Evolutionary conservation across 2,888 invertebrate genomes (phyloP).

Genomic region (Synanthedon vespiformis): DNA sequence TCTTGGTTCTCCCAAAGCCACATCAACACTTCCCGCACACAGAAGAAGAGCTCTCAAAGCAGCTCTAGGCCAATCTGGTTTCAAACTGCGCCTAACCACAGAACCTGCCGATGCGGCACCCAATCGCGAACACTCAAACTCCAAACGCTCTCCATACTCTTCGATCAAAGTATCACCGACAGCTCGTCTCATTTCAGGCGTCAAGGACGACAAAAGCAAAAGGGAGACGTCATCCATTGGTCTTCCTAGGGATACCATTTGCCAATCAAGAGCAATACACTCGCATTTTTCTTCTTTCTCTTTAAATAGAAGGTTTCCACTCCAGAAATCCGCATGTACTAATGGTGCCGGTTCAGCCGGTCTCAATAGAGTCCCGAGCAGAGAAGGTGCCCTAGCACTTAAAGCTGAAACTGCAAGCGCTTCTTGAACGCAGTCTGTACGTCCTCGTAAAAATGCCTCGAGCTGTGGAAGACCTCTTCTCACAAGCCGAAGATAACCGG

Average conservation of each 20-base stretch:
- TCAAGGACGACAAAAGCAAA: constrained; percentile 78
- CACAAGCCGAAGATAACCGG: constrained; percentile 83
- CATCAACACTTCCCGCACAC: constrained; percentile 85
- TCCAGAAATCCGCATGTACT: constrained; percentile 88
- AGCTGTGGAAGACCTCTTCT: constrained; percentile 82
- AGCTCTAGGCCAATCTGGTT: constrained; percentile 74
- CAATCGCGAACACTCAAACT: constrained; percentile 69
- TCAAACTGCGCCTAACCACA: constrained; percentile 60
- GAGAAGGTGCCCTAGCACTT: constrained; percentile 76
- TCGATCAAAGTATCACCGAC: constrained; percentile 75
- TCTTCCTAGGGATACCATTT: constrained; percentile 83
- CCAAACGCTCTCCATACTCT: constrained; percentile 76
- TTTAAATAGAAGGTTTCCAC: constrained; percentile 80
- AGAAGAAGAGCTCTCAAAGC: constrained; percentile 80
- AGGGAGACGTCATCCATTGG: constrained; percentile 85
- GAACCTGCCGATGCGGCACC: constrained; percentile 71
- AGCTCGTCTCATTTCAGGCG: constrained; percentile 76
- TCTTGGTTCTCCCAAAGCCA: constrained; percentile 80
- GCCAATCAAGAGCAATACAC: constrained; percentile 84
- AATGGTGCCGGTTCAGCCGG: constrained; percentile 82
- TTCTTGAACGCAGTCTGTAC: constrained; percentile 73
- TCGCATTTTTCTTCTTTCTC: constrained; percentile 62
- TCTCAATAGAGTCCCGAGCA: constrained; percentile 77
- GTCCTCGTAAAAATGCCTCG: constrained; percentile 76
- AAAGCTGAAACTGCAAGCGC: constrained; percentile 74